phyloP scores from a whole-genome alignment of 2,113 vertebrate genomes.

The Papio anubis region DNA sequence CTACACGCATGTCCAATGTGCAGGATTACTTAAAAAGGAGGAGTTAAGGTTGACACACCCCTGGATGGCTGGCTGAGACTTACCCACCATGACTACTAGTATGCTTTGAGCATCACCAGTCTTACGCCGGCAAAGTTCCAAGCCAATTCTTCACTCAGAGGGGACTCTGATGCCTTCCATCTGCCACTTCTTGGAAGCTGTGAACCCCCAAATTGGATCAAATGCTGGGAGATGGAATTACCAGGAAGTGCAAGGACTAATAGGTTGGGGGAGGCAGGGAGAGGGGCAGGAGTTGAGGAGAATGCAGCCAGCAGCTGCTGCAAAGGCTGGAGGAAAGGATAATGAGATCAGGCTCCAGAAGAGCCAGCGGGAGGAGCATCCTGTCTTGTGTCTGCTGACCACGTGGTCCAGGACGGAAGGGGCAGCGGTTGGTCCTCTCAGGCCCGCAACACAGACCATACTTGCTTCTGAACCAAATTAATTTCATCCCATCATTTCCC shows the following conservation, averaged over 20 bases:
- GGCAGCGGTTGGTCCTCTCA: fast-evolving
- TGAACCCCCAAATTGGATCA: constrained; percentile 40
- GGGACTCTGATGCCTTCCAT: neutral
- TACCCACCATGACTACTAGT: neutral
- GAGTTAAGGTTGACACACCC: neutral
- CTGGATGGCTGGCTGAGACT: neutral
- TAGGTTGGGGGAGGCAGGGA: neutral
- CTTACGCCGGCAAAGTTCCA: neutral
- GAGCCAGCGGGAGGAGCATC: neutral
- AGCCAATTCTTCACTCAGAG: neutral
- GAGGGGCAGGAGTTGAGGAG: neutral
- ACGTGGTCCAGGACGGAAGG: neutral
- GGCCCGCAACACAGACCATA: neutral
- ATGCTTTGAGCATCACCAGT: fast-evolving
- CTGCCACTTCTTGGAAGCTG: neutral
- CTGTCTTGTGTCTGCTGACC: neutral
- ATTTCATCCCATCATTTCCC: neutral
- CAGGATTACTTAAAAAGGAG: neutral
- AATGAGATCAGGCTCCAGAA: neutral
- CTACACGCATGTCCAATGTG: fast-evolving
- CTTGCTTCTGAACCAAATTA: neutral
- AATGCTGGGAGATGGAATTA: constrained; percentile 56
- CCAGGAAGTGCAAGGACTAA: neutral
- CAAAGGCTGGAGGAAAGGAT: neutral
- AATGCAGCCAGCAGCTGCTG: neutral